A percentile compares a stretch with the other conserved stretches of the same genome.
Evolutionary conservation across 2,113 vertebrate genomes (phyloP).

Genomic region (Chinchilla lanigera): DNA sequence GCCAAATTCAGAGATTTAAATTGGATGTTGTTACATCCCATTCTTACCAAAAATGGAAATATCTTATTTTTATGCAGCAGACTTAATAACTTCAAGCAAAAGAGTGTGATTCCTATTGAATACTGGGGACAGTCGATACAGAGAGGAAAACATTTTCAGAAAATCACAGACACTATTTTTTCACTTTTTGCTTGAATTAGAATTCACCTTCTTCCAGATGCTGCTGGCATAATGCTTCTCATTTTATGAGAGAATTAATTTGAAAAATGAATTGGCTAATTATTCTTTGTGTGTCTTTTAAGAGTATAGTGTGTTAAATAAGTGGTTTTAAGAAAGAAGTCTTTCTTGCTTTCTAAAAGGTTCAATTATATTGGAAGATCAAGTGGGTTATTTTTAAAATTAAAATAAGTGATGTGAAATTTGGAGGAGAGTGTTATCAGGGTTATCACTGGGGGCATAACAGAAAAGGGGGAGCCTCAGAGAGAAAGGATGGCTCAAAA

Average conservation of each 20-base stretch:
- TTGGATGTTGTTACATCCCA: neutral
- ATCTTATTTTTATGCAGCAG: neutral
- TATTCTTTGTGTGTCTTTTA: neutral
- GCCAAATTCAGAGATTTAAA: neutral
- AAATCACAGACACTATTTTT: neutral
- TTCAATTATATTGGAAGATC: slow-evolving; percentile 59
- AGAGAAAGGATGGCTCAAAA: neutral
- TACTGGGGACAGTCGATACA: too few species aligned
- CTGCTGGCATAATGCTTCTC: neutral
- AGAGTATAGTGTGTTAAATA: neutral
- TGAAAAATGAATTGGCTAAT: neutral
- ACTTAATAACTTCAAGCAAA: neutral
- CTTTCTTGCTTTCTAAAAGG: slow-evolving; percentile 50
- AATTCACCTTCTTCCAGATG: neutral
- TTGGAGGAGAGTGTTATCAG: slow-evolving; percentile 14
- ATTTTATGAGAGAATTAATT: neutral
- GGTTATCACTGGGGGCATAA: neutral
- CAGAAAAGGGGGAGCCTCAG: neutral
- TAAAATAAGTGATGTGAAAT: slow-evolving; percentile 43
- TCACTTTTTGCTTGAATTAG: neutral
- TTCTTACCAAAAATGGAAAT: neutral
- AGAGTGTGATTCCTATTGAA: neutral
- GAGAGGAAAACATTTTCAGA: neutral
- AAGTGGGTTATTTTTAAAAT: slow-evolving; percentile 49
- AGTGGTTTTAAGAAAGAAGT: neutral